Conservation (phyloP, 2,113 vertebrate species). For the Myrmophylax atrothorax region DNA sequence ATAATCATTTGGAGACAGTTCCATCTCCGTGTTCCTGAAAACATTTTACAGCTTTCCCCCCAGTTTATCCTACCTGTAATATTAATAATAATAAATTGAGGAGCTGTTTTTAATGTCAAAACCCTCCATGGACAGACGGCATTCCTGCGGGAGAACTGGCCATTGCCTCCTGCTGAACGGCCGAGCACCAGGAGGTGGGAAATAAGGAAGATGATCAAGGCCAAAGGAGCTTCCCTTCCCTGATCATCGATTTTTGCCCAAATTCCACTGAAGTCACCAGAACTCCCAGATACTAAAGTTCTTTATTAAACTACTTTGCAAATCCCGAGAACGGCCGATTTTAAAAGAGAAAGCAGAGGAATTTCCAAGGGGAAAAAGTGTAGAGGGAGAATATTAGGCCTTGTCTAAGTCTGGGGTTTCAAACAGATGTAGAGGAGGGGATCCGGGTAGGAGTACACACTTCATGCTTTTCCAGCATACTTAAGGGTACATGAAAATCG, state of each 20-base stretch:
- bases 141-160: neutral
- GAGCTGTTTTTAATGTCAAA: neutral
- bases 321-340: neutral
- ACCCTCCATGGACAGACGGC: accelerated
- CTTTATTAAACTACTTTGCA: neutral
- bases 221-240: neutral
- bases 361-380: neutral
- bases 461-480: neutral
- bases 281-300: accelerated
- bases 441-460: accelerated
- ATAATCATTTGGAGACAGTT: neutral
- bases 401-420: neutral
- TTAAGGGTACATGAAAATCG: neutral
- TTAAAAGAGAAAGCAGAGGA: neutral
- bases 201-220: neutral
- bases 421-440: neutral
- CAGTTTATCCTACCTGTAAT: too few species aligned
- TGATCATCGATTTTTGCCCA: neutral
- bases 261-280: neutral
- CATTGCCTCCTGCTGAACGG: neutral
- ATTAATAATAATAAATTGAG: neutral
- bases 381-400: neutral
- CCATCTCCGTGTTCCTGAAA: neutral
- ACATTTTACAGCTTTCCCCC: neutral
- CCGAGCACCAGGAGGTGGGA: neutral